Conservation (phyloP, 1,140 invertebrate species). For the Papilio machaon region DNA sequence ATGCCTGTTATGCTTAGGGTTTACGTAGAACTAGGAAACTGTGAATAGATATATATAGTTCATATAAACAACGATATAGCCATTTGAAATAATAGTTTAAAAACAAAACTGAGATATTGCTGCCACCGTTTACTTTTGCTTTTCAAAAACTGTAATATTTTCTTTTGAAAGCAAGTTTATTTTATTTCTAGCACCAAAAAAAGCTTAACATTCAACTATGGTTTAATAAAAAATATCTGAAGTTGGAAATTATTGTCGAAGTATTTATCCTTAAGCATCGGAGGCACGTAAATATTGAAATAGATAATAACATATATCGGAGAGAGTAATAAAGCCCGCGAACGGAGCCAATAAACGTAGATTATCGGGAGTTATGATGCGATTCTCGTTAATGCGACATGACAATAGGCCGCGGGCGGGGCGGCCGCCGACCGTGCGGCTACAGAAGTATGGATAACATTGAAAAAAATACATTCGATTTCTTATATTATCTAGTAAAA, state of each 20-base stretch:
- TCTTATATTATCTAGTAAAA: too few species aligned
- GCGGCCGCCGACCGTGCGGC: conserved; percentile 35
- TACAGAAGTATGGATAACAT: conserved; percentile 38
- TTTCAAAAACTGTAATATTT: too few species aligned
- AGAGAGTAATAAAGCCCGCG: conserved; percentile 71
- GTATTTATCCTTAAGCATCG: conserved; percentile 27
- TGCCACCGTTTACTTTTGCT: too few species aligned
- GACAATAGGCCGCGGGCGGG: conserved; percentile 73
- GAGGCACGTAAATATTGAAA: conserved; percentile 37
- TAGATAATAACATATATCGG: conserved; percentile 54
- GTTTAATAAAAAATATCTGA: neutral
- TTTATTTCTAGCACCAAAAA: too few species aligned
- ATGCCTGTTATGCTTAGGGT: conserved; percentile 47
- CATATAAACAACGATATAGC: too few species aligned
- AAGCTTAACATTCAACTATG: too few species aligned
- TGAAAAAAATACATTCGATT: conserved; percentile 18
- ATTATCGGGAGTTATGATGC: conserved; percentile 81
- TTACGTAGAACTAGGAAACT: conserved; percentile 43
- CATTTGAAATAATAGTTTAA: neutral
- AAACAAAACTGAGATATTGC: neutral
- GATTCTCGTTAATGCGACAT: conserved; percentile 77
- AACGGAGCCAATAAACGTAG: conserved; percentile 79
- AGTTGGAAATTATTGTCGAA: neutral
- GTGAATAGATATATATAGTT: neutral
- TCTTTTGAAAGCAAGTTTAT: too few species aligned